Conservation (phyloP, 2,797 vertebrate genomes). For the Tauraco hartlaubi region DNA sequence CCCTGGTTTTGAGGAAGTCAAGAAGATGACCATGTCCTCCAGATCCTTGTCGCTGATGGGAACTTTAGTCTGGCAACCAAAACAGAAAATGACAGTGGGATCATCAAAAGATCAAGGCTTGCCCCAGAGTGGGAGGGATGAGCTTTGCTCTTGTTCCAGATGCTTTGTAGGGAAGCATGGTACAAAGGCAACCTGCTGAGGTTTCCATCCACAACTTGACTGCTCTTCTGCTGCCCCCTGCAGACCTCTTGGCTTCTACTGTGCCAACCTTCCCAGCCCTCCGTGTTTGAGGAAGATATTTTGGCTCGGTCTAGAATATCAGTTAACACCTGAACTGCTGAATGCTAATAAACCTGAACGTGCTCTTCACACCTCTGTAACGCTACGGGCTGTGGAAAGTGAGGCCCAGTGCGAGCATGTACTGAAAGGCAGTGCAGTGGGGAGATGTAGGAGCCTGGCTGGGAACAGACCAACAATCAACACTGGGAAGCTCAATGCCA, state of each 20-base stretch:
- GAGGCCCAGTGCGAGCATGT: background rate
- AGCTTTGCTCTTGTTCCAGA: background rate
- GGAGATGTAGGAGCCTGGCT: background rate
- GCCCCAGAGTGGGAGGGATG: background rate
- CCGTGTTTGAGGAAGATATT: background rate
- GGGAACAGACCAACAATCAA: background rate
- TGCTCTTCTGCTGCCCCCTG: background rate
- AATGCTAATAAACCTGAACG: background rate
- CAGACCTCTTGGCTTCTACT: background rate
- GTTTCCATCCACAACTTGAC: background rate
- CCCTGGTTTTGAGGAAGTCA: constrained; percentile 47
- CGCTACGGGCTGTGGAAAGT: background rate
- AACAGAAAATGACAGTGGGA: background rate
- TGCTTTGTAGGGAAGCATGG: background rate
- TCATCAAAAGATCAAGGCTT: background rate
- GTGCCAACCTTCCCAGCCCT: background rate
- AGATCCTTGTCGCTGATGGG: constrained; percentile 65
- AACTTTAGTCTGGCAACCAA: constrained; percentile 42
- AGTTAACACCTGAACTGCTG: background rate
- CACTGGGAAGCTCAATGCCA: no score
- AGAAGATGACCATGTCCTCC: constrained; percentile 71
- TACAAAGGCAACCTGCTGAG: background rate
- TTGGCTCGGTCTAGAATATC: no score
- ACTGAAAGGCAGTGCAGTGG: background rate
- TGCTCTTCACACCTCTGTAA: background rate